Conservation (phyloP, 2,797 vertebrate genomes). For the Mionectes olivaceus region DNA sequence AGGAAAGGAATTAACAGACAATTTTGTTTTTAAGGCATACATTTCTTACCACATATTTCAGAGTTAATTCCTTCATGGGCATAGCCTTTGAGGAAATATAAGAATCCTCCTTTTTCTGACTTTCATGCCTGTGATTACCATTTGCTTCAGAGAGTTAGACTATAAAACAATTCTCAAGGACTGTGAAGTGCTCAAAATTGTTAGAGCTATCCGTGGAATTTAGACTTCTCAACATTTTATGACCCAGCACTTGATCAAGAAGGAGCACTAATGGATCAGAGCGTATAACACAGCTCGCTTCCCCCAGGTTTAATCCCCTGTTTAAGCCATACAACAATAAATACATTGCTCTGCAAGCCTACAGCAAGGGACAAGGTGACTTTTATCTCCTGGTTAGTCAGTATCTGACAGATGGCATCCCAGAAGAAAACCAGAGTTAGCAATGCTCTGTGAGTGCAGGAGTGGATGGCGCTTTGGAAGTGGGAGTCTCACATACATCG, state of each 20-base stretch:
- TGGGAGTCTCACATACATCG: not conserved
- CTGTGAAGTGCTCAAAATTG: not conserved
- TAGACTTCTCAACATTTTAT: not conserved
- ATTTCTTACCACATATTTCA: not conserved
- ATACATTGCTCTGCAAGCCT: not conserved
- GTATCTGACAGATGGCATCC: not conserved
- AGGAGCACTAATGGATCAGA: not conserved
- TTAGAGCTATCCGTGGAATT: not conserved
- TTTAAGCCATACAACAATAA: not conserved
- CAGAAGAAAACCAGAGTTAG: not conserved
- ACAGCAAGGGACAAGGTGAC: not conserved
- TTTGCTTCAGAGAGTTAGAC: not conserved
- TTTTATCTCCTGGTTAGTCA: not conserved
- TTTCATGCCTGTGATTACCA: not conserved
- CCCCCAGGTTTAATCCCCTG: not conserved
- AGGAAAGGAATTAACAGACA: not conserved
- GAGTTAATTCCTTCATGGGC: not conserved
- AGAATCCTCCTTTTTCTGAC: not conserved
- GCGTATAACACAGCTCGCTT: not conserved
- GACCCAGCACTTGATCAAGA: not conserved
- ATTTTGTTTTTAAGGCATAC: not conserved
- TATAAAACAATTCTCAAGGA: slow-evolving; percentile 21
- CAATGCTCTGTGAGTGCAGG: not conserved
- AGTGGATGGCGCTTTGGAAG: not conserved
- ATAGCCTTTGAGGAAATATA: not conserved